phyloP scores from a whole-genome alignment of 2,113 vertebrate species.

The Girardinichthys multiradiatus region DNA sequence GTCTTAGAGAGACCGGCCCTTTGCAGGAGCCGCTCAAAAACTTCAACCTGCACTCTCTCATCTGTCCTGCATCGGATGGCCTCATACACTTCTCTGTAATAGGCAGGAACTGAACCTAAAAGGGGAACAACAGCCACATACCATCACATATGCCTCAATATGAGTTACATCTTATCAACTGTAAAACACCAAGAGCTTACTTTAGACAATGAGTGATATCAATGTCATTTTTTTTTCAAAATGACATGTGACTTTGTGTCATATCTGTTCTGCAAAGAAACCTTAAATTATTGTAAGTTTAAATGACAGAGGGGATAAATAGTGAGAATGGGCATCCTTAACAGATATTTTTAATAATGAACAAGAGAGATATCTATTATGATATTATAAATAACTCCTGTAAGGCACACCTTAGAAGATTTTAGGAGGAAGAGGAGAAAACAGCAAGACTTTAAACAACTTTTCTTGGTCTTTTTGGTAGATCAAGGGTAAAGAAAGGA shows the following conservation, averaged over 20 bases:
- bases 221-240: not conserved
- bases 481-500: not conserved
- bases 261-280: not conserved
- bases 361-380: not conserved
- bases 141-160: slow-evolving; percentile 15
- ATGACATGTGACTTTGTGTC: slow-evolving; percentile 14
- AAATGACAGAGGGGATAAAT: not conserved
- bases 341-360: not conserved
- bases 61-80: slow-evolving; percentile 78
- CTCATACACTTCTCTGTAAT: slow-evolving; percentile 83
- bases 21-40: slow-evolving; percentile 80
- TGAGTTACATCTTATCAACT: not conserved
- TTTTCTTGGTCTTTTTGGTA: not conserved
- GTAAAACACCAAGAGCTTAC: not conserved
- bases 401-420: slow-evolving; percentile 6
- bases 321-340: not conserved
- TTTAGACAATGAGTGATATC: not conserved
- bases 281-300: not conserved
- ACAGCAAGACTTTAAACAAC: not conserved
- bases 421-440: slow-evolving; percentile 43
- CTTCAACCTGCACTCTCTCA: slow-evolving; percentile 77
- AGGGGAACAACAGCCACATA: slow-evolving; percentile 47
- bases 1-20: slow-evolving; percentile 72
- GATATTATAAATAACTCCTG: not conserved
- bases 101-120: slow-evolving; percentile 82